A percentile compares a stretch with the other conserved stretches of the same genome.
Evolutionary conservation across 1,140 invertebrate species (phyloP).

Genomic region (Nymphalis io): DNA sequence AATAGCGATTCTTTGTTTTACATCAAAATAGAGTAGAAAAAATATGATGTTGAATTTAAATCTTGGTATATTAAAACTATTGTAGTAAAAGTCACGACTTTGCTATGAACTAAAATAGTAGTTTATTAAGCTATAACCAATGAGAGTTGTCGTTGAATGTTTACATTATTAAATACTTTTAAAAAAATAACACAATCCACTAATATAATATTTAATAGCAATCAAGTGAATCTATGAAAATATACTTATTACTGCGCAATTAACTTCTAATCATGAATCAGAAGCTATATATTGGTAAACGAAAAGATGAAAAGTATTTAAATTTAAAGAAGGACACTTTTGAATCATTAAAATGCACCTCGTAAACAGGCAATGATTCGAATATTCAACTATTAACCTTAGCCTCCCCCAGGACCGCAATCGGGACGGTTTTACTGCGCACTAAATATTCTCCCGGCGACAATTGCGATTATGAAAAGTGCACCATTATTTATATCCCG

Average conservation of each 20-base stretch:
- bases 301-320: no score
- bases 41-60: background rate
- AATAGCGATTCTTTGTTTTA: conserved; percentile 52
- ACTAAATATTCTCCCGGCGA: conserved; percentile 80
- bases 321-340: background rate
- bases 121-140: no score
- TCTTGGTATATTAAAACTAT: background rate
- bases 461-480: conserved; percentile 81
- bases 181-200: no score
- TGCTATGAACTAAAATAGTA: no score
- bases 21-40: conserved; percentile 21
- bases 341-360: conserved; percentile 19
- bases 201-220: no score
- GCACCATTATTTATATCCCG: conserved; percentile 78
- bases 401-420: conserved; percentile 51
- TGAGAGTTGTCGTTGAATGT: no score
- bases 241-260: no score
- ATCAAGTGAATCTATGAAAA: no score
- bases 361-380: conserved; percentile 39
- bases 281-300: no score
- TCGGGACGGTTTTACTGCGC: conserved; percentile 74
- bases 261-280: no score
- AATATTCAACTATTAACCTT: conserved; percentile 62
- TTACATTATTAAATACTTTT: no score
- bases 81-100: no score